A percentile compares a stretch with the other conserved stretches of the same genome.
These are phyloP conservation scores for Sitta carolinensis DNA, from an alignment of 2,797 vertebrate genomes.

Conservation along the genomic window DNA sequence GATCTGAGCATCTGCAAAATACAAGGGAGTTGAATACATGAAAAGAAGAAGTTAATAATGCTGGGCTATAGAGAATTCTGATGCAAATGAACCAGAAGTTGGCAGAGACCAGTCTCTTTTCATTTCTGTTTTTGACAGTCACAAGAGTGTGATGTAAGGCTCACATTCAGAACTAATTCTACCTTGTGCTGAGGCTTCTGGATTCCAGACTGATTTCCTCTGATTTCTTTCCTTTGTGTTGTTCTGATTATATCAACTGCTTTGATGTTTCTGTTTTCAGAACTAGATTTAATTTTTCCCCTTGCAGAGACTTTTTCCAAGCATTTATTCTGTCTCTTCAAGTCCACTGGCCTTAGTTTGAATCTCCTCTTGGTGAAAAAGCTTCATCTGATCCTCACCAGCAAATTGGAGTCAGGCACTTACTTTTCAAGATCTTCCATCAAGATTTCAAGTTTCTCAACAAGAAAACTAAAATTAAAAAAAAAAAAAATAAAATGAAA, in stretches of 20 bases:
- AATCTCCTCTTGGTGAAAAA: not conserved
- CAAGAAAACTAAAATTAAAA: not conserved
- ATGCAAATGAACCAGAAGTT: slow-evolving; percentile 35
- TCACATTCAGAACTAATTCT: slow-evolving; percentile 4
- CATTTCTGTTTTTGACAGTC: slow-evolving; percentile 30
- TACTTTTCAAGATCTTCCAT: not conserved
- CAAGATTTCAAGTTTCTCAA: not conserved
- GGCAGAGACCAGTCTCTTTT: slow-evolving; percentile 9
- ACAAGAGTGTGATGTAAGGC: not conserved
- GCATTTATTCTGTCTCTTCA: not conserved
- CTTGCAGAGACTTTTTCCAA: not conserved
- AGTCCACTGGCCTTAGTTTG: not conserved
- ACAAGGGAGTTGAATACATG: slow-evolving; percentile 29
- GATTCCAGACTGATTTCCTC: not conserved
- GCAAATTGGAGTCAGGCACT: not conserved
- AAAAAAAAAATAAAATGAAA: too few species aligned
- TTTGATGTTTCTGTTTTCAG: not conserved
- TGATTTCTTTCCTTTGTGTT: not conserved
- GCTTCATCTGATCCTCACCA: not conserved
- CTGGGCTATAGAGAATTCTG: not conserved
- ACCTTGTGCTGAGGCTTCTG: not conserved
- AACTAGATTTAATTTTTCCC: not conserved
- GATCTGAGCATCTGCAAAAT: slow-evolving; percentile 44
- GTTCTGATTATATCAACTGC: not conserved
- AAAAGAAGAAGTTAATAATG: slow-evolving; percentile 54